Evolutionary conservation across 35 echinoderm and acorn worm genomes (phyloP).

Genomic region (Amphiura filiformis): DNA sequence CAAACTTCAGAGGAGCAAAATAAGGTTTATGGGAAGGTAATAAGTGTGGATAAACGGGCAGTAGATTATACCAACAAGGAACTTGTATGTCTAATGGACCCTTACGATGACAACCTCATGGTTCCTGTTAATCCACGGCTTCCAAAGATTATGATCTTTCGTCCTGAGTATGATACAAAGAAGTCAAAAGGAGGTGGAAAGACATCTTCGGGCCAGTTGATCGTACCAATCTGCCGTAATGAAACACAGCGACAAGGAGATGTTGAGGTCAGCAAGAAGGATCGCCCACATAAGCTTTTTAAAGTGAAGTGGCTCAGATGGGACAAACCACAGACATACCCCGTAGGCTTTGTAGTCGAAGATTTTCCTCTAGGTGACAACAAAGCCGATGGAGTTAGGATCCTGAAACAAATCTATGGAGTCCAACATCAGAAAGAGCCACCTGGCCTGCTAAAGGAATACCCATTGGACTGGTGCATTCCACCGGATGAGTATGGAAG

Average conservation of each 20-base stretch:
- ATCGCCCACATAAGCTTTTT: slow-evolving; percentile 54
- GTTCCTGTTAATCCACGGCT: slow-evolving; percentile 48
- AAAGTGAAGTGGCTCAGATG: slow-evolving; percentile 40
- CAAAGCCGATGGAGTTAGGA: slow-evolving; percentile 38
- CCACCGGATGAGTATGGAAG: slow-evolving; percentile 44
- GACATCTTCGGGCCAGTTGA: not conserved
- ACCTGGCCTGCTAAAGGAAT: not conserved
- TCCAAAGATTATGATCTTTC: slow-evolving; percentile 37
- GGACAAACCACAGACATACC: slow-evolving; percentile 28
- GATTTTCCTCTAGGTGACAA: slow-evolving; percentile 42
- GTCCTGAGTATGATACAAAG: too few species aligned
- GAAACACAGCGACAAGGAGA: not conserved
- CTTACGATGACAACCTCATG: slow-evolving; percentile 44
- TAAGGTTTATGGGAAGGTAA: slow-evolving; percentile 50
- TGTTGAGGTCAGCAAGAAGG: slow-evolving; percentile 48
- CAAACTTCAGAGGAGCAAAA: slow-evolving; percentile 2
- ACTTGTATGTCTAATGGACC: slow-evolving; percentile 44
- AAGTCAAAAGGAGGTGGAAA: not conserved
- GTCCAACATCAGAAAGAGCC: not conserved
- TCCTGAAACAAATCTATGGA: slow-evolving; percentile 65
- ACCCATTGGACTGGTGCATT: slow-evolving; percentile 57
- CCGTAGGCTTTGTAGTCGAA: slow-evolving; percentile 61
- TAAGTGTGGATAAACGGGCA: slow-evolving; percentile 31
- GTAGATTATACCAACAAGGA: slow-evolving; percentile 15
- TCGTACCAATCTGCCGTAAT: not conserved